A percentile compares a stretch with the other conserved stretches of the same genome.
Evolutionary conservation across 2,113 vertebrate species (phyloP).

Genomic region (Callipepla californica): DNA sequence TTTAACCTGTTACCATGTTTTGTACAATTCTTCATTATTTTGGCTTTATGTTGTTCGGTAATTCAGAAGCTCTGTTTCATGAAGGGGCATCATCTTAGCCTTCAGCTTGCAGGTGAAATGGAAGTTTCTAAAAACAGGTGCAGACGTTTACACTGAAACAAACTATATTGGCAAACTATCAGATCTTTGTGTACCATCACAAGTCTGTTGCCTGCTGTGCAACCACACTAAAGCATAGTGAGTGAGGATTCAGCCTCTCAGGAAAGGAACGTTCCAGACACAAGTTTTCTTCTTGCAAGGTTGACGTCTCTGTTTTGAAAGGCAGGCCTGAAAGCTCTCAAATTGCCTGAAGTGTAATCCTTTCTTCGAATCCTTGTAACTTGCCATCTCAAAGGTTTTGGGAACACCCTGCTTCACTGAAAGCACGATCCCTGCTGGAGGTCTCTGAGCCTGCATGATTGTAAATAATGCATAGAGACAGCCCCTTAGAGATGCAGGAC

Average conservation of each 20-base stretch:
- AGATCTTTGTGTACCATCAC: neutral
- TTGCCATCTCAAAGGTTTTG: neutral
- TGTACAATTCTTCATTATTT: neutral
- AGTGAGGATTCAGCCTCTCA: neutral
- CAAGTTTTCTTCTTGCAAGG: neutral
- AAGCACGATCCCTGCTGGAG: neutral
- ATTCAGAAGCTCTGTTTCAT: neutral
- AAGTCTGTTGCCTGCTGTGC: neutral
- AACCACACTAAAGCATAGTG: rapidly evolving
- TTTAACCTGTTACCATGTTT: neutral
- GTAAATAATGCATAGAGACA: neutral
- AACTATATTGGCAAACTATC: neutral
- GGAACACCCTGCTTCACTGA: neutral
- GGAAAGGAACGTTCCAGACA: neutral
- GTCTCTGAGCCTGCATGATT: neutral
- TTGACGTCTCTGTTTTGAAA: neutral
- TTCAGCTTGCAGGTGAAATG: neutral
- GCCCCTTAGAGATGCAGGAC: neutral
- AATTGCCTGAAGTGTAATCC: neutral
- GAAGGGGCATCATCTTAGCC: neutral
- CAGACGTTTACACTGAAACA: neutral
- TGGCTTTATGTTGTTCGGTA: neutral
- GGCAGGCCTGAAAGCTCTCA: neutral
- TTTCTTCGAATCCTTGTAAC: neutral
- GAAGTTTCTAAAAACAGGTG: neutral